Evolutionary conservation across 2,888 invertebrate species (phyloP), one percentile per base, ranked within the genome.

Genomic region (Nematopogon swammerdamellus): DNA sequence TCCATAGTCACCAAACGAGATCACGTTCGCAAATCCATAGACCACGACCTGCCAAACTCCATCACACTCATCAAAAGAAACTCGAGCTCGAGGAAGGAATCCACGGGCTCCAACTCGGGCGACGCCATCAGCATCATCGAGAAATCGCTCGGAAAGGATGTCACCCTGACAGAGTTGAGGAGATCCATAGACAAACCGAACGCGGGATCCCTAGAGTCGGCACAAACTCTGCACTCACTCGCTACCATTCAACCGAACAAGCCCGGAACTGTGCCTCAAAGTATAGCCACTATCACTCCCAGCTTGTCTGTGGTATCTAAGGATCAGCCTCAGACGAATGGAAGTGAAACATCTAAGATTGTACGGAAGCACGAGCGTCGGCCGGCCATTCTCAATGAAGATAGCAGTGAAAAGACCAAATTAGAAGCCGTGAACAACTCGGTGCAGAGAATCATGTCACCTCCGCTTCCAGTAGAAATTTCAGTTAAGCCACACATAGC

Each of bases 51-150:
- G 42, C 72, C 80, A 16, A 74, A 79, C 56, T 76, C 79, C 36
- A 72, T 80, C 5, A 80, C 80, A 20, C 61, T 80, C 18, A 80
- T 80, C 18, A 80, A 80, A 54, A 68, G 80, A 48, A 79, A 77
- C 55, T 79, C 74, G 55, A 71, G 68, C 53, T 65, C 79, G 10
- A 66, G 80, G 43, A 80, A 80, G 53, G 79, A 76, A 55, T 80
- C 80, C 1, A 79, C 80, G 2, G 72, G 72, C 53, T 80, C 80
- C 2, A 79, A 73, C 55, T 68, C 75, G 17, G 48, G 8, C 6
- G 80, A 80, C 58, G 72, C 80, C 52, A 76, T 80, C 48, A 77
- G 76, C 54, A 73, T 80, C 59, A 77, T 80, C 58, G 80, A 80
- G 57, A 80, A 80, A 54, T 71, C 80, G 18, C 56, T 79, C 45